These are phyloP conservation scores for Hyles vespertilio DNA, from an alignment of 1,140 invertebrate genomes.

Conservation along the genomic window DNA sequence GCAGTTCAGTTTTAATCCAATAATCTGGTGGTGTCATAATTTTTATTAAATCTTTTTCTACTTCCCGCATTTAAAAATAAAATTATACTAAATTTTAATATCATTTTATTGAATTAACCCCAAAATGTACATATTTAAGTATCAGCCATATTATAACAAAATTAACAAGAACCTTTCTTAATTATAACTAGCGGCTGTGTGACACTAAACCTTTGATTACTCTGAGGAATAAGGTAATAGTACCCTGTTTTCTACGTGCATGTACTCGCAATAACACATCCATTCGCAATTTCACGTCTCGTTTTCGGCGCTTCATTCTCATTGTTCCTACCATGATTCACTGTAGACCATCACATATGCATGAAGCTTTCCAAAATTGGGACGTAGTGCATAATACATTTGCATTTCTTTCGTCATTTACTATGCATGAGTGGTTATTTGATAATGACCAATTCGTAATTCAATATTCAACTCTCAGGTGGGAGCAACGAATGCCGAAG, in stretches of 20 bases:
- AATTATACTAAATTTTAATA: constrained; percentile 1
- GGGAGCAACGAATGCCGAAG: constrained; percentile 35
- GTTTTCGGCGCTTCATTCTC: constrained; percentile 12
- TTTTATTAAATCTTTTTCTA: background rate
- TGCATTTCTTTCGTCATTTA: background rate
- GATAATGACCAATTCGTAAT: background rate
- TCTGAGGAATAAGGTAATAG: constrained; percentile 21
- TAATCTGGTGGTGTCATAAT: constrained; percentile 4
- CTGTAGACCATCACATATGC: constrained; percentile 8
- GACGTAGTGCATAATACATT: background rate
- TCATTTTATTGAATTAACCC: constrained; percentile 6
- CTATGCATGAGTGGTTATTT: too few species aligned
- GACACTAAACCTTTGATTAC: constrained; percentile 4
- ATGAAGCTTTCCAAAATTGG: constrained; percentile 10
- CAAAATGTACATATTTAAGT: too few species aligned
- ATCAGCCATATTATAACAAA: too few species aligned
- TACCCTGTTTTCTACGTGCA: constrained; percentile 12
- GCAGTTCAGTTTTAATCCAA: constrained; percentile 11
- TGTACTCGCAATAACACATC: constrained; percentile 8
- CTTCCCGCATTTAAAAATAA: background rate
- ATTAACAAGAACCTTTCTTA: too few species aligned
- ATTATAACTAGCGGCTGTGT: too few species aligned
- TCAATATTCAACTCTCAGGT: constrained; percentile 30
- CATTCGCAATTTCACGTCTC: constrained; percentile 9
- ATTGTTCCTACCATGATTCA: constrained; percentile 6